Base-by-base conservation (phyloP, 2,113 vertebrate genomes). In the Arothron firmamentum region DNA sequence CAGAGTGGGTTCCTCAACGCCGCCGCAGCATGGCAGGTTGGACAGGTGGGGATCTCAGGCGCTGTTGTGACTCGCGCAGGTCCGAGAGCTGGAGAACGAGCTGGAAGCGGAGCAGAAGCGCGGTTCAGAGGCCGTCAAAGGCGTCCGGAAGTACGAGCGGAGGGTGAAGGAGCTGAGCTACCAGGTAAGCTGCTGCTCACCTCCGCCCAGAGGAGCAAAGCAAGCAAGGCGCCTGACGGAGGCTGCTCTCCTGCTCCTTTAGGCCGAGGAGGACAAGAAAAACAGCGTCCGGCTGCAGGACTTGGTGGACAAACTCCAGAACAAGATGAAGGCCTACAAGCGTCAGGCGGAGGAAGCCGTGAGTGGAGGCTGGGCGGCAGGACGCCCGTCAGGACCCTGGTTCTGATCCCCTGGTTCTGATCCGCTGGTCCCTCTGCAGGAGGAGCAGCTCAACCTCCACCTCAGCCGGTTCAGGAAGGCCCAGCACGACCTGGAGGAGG, bases 241-340 rank as follows among this genome's bases (percentile, higher is more conserved):
- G 2, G 38, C 18, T 12, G 34, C 1, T 56, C 17, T 21, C 20
- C 9, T 0, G 15, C 2, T 48, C 25, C 41, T 52, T 54, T 19
- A 84, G 82, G 28, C 66, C 9, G 82, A 83, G 14, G 82, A 86
- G 34, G 84, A 86, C 63, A 82, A 83, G 69, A 86, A 85, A 23
- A 85, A 75, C 64, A 80, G 59, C 25, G 1, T 52, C 0, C 76
- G 75, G 0, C 75, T 81, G 42, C 80, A 86, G 67, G 84, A 83
- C 6, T 18, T 84, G 64, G 82, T 81, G 43, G 82, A 84, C 71
- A 84, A 81, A 47, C 76, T 84, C 5, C 82, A 84, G 70, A 75
- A 61, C 51, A 79, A 79, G 21, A 79, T 74, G 64, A 84, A 81
- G 51, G 59, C 74, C 51, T 83, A 79, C 71, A 83, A 84, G 52